A percentile compares a stretch with the other conserved stretches of the same genome.
These are phyloP conservation scores for Ips typographus DNA, from an alignment of 1,140 invertebrate genomes.

Conservation along the genomic window DNA sequence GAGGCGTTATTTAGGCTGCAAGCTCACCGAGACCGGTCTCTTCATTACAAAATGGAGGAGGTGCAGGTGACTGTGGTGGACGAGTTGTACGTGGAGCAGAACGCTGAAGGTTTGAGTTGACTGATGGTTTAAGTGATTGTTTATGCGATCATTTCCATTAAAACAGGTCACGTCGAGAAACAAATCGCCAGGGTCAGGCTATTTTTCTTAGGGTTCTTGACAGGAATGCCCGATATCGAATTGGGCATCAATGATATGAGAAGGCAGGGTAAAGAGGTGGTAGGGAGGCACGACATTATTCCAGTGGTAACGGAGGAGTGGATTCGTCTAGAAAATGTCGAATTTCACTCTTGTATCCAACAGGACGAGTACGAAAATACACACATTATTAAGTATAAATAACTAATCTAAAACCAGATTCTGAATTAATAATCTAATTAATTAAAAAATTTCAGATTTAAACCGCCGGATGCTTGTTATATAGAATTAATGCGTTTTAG, in stretches of 20 bases:
- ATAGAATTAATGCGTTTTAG: slow-evolving; percentile 97
- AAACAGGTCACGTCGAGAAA: slow-evolving; percentile 72
- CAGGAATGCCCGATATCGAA: slow-evolving; percentile 93
- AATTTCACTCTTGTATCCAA: slow-evolving; percentile 94
- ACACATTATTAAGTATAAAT: slow-evolving; percentile 82
- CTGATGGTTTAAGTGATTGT: not conserved
- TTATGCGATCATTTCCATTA: not conserved
- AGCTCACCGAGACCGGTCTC: slow-evolving; percentile 83
- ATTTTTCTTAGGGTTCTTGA: slow-evolving; percentile 93
- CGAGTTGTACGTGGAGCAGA: slow-evolving; percentile 93
- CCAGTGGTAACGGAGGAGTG: slow-evolving; percentile 99
- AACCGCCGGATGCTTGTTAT: slow-evolving; percentile 98
- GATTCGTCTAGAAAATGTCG: slow-evolving; percentile 92
- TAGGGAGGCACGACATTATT: slow-evolving; percentile 98
- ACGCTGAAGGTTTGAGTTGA: slow-evolving; percentile 59
- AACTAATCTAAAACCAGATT: slow-evolving; percentile 21
- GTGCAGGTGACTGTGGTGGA: slow-evolving; percentile 95
- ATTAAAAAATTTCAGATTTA: slow-evolving; percentile 70
- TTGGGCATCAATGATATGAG: slow-evolving; percentile 96
- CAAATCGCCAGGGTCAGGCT: slow-evolving; percentile 94
- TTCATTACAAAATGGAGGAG: slow-evolving; percentile 98
- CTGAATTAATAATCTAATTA: not conserved
- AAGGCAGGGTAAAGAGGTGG: slow-evolving; percentile 97
- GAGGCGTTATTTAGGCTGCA: slow-evolving; percentile 83
- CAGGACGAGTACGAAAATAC: slow-evolving; percentile 88